These are phyloP conservation scores for Labeo calbasu DNA, from an alignment of 2,797 vertebrate species.

Conservation along the genomic window DNA sequence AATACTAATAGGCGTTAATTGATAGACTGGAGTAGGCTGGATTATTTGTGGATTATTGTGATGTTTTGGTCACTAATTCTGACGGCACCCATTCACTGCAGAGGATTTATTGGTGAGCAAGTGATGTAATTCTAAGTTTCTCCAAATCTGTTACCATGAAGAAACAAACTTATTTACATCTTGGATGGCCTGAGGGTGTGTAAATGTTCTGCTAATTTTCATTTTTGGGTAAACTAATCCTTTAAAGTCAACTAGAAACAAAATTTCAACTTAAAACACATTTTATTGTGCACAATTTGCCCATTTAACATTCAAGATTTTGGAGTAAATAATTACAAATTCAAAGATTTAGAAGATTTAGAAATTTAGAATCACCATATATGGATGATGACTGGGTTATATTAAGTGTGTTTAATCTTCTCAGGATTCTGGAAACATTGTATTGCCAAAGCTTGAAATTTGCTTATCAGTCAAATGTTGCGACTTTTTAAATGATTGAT, in stretches of 20 bases:
- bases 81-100: too few species aligned
- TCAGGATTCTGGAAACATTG: slow-evolving; percentile 28
- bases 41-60: too few species aligned
- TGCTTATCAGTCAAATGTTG: not conserved
- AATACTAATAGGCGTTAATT: too few species aligned
- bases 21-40: too few species aligned
- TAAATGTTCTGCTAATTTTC: not conserved
- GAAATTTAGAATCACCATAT: not conserved
- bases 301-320: not conserved
- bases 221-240: not conserved
- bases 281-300: not conserved
- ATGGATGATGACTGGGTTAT: not conserved
- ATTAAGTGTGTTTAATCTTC: not conserved
- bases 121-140: too few species aligned
- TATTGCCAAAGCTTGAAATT: slow-evolving; percentile 13
- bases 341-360: not conserved
- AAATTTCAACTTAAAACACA: not conserved
- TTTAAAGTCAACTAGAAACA: not conserved
- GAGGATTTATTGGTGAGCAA: too few species aligned
- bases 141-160: too few species aligned
- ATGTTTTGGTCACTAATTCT: too few species aligned
- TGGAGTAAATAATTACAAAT: not conserved
- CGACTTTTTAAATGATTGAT: slow-evolving; percentile 60
- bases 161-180: too few species aligned
- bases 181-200: not conserved